A percentile compares a stretch with the other conserved stretches of the same genome.
These are phyloP conservation scores for Odontamblyopus rebecca DNA, from an alignment of 2,797 vertebrate species.

Conservation along the genomic window DNA sequence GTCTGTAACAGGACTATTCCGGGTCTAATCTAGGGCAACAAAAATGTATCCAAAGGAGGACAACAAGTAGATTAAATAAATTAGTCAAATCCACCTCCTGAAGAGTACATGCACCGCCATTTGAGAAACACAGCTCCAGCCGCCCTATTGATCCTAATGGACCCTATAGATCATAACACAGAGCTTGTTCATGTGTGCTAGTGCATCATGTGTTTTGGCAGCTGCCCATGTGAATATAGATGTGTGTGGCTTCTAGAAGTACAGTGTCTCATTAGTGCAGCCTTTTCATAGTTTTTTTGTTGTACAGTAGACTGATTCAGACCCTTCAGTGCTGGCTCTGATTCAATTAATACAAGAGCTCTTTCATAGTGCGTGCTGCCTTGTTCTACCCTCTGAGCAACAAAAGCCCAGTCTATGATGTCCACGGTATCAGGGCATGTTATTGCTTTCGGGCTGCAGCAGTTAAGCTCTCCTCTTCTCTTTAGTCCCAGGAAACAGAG, in stretches of 20 bases:
- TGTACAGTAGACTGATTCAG: slow-evolving; percentile 60
- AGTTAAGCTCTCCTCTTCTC: slow-evolving; percentile 28
- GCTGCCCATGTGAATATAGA: slow-evolving; percentile 23
- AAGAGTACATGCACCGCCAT: too few species aligned
- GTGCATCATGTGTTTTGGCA: slow-evolving; percentile 21
- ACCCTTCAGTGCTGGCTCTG: slow-evolving; percentile 53
- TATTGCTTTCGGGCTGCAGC: slow-evolving; percentile 29
- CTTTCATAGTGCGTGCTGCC: slow-evolving; percentile 57
- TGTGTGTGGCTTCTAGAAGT: slow-evolving; percentile 30
- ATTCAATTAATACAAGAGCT: slow-evolving; percentile 61
- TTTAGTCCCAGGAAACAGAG: slow-evolving; percentile 41
- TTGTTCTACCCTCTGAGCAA: slow-evolving; percentile 45
- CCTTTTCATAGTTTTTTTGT: slow-evolving; percentile 54
- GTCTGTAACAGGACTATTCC: too few species aligned
- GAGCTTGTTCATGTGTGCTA: slow-evolving; percentile 19
- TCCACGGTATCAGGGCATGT: slow-evolving; percentile 48
- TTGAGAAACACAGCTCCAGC: too few species aligned
- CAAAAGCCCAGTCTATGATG: slow-evolving; percentile 59
- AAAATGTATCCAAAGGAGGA: too few species aligned
- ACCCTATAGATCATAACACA: slow-evolving; percentile 6
- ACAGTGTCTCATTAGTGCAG: slow-evolving; percentile 48
- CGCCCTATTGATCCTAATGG: neutral
- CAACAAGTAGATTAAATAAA: too few species aligned
- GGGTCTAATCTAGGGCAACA: too few species aligned
- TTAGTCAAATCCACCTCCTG: too few species aligned